Evolutionary conservation across 2,888 invertebrate genomes (phyloP).

Genomic region (Aquatica leii): DNA sequence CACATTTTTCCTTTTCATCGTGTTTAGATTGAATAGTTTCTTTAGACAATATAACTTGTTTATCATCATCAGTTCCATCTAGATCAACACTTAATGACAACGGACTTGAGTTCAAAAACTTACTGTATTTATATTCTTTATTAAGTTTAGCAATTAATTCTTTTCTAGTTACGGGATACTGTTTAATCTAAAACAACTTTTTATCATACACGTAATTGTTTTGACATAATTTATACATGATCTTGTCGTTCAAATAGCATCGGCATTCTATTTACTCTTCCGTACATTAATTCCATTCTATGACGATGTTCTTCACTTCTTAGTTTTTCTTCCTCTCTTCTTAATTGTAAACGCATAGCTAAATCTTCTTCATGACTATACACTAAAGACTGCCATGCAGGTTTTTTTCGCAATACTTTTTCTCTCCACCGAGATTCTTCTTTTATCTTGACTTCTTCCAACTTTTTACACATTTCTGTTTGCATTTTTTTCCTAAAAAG

Average conservation of each 20-base stretch:
- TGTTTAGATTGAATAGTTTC: constrained; percentile 15
- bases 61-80: constrained; percentile 5
- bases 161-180: constrained; percentile 53
- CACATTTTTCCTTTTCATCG: constrained; percentile 19
- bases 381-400: constrained; percentile 75
- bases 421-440: constrained; percentile 68
- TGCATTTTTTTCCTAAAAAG: constrained; percentile 67
- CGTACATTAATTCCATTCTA: constrained; percentile 77
- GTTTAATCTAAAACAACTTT: constrained; percentile 18
- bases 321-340: constrained; percentile 73
- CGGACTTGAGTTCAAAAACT: constrained; percentile 14
- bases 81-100: constrained; percentile 14
- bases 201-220: not conserved
- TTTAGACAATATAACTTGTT: constrained; percentile 7
- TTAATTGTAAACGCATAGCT: constrained; percentile 70
- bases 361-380: constrained; percentile 74
- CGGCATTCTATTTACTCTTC: constrained; percentile 74
- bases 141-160: constrained; percentile 51
- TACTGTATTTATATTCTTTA: constrained; percentile 42
- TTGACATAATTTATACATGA: constrained; percentile 59
- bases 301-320: constrained; percentile 72
- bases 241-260: constrained; percentile 76
- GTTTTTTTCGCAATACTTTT: constrained; percentile 68
- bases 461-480: constrained; percentile 66
- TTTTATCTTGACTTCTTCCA: constrained; percentile 68